A percentile compares a stretch with the other conserved stretches of the same genome.
phyloP scores from a whole-genome alignment of 2,113 vertebrate species.

The Antigone vipio region DNA sequence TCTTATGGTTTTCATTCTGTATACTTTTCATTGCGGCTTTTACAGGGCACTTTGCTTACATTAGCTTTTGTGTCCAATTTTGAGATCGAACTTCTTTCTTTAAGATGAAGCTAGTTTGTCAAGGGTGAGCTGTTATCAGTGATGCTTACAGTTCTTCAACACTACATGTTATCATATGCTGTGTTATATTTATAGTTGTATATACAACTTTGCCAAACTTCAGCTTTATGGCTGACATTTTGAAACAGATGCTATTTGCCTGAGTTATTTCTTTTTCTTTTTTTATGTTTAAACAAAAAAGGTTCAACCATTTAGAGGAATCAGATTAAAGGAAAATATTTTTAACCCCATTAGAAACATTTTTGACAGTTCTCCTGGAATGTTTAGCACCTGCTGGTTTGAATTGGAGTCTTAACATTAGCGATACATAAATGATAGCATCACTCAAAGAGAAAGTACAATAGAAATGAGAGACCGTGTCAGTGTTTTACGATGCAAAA shows the following conservation, averaged over 20 bases:
- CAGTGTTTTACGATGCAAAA: slow-evolving; percentile 12
- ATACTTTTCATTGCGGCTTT: not conserved
- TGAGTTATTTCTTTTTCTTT: not conserved
- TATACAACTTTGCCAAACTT: slow-evolving; percentile 45
- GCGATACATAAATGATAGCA: not conserved
- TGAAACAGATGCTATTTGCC: slow-evolving; percentile 41
- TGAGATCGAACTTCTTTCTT: not conserved
- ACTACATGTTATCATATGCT: not conserved
- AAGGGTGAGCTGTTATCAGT: not conserved
- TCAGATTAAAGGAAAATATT: not conserved
- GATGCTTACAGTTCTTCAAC: not conserved
- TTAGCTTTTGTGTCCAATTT: not conserved
- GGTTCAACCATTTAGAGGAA: not conserved
- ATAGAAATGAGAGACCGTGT: slow-evolving; percentile 19
- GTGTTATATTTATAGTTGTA: slow-evolving; percentile 33
- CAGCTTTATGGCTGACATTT: slow-evolving; percentile 8
- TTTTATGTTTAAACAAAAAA: not conserved
- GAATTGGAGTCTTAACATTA: not conserved
- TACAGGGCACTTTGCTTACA: not conserved
- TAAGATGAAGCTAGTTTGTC: not conserved
- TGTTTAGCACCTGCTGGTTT: not conserved
- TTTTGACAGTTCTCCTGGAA: not conserved
- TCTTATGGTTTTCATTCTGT: not conserved
- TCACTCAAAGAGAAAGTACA: not conserved
- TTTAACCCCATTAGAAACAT: not conserved